Percentiles rank a stretch among this genome's conserved stretches.
Conservation (phyloP, 2,888 invertebrate genomes). For the Ochlodes sylvanus region DNA sequence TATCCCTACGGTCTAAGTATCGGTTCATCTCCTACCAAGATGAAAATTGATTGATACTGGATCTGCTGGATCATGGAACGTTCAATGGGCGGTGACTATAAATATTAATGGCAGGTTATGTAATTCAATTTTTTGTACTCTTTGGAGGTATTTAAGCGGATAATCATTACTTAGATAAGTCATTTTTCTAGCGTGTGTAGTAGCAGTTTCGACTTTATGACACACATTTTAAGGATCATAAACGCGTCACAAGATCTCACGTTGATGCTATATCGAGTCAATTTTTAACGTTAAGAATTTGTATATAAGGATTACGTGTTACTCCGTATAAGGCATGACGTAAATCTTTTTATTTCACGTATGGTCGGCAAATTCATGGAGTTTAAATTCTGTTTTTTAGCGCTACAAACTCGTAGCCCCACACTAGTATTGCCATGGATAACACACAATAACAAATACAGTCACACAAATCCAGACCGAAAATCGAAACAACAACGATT, state of each 20-base stretch:
- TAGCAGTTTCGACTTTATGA: background rate
- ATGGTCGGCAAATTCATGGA: slow-evolving; percentile 1
- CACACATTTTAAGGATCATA: background rate
- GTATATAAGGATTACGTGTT: background rate
- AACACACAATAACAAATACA: no score
- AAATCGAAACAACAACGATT: no score
- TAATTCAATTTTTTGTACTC: slow-evolving; percentile 40
- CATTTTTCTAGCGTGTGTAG: no score
- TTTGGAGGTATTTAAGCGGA: slow-evolving; percentile 41
- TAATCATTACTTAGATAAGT: slow-evolving; percentile 36
- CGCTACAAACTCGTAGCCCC: no score
- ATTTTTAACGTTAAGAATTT: slow-evolving; percentile 1
- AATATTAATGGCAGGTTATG: slow-evolving; percentile 44
- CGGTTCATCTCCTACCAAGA: no score
- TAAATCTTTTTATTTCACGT: slow-evolving; percentile 8
- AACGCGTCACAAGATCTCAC: background rate
- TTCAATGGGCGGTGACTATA: slow-evolving; percentile 39
- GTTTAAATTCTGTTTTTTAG: no score
- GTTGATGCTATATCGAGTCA: background rate
- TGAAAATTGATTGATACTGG: background rate
- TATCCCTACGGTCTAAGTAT: no score
- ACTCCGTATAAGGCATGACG: background rate
- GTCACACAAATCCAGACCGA: no score
- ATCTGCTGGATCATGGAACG: background rate
- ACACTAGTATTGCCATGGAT: no score